Percentiles rank a stretch among this genome's conserved stretches.
Conservation (phyloP, 1,140 invertebrate genomes). For the Pectinophora gossypiella region DNA sequence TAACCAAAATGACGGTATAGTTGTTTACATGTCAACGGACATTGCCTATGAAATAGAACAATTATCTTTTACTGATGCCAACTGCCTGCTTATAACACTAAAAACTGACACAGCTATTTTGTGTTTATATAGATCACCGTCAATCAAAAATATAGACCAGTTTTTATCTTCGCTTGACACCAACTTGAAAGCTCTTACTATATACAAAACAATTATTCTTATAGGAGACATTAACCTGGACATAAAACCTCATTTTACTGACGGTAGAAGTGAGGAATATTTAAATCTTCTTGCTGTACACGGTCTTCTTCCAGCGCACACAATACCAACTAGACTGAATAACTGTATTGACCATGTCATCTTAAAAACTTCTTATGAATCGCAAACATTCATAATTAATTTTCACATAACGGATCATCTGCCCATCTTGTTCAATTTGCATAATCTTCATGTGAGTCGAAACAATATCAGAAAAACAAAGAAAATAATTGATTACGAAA, state of each 20-base stretch:
- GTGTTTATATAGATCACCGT: not conserved
- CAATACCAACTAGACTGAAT: not conserved
- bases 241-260: not conserved
- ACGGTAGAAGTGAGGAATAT: not conserved
- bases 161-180: not conserved
- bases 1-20: not conserved
- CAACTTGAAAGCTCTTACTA: not conserved
- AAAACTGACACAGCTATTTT: not conserved
- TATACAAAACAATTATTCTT: not conserved
- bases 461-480: not conserved
- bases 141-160: not conserved
- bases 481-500: not conserved
- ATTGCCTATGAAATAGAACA: not conserved
- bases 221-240: not conserved
- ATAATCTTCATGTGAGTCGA: not conserved
- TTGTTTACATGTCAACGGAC: not conserved
- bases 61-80: not conserved
- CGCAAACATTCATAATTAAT: not conserved
- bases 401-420: not conserved
- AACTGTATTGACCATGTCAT: not conserved
- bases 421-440: not conserved
- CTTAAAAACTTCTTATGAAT: not conserved
- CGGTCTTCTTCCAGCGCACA: not conserved
- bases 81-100: not conserved
- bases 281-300: not conserved